Evolutionary conservation across 2,888 invertebrate species (phyloP).

Genomic region (Bellardia bayeri): DNA sequence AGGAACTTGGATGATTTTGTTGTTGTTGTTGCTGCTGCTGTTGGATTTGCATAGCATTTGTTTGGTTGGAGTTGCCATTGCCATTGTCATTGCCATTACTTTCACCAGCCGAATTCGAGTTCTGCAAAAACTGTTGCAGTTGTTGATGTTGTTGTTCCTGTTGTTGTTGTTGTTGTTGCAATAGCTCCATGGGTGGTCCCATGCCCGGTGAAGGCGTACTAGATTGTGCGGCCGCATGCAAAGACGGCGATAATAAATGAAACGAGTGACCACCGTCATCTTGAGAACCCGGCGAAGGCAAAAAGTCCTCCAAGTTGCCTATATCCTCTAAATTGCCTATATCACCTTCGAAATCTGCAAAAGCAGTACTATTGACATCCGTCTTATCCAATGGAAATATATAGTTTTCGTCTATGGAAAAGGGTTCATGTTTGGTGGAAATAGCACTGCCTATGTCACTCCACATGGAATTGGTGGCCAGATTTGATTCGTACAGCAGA

Average conservation of each 20-base stretch:
- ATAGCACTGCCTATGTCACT: constrained; percentile 83
- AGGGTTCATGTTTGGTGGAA: constrained; percentile 86
- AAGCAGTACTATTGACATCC: constrained; percentile 92
- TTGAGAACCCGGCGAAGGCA: constrained; percentile 76
- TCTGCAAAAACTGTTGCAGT: constrained; percentile 72
- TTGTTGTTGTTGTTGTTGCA: constrained; percentile 80
- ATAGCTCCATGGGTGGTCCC: constrained; percentile 80
- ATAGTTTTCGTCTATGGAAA: constrained; percentile 94
- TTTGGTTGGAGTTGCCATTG: constrained; percentile 63
- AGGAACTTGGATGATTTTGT: constrained; percentile 79
- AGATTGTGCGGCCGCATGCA: constrained; percentile 76
- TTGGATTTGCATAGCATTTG: constrained; percentile 63
- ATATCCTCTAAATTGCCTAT: constrained; percentile 87
- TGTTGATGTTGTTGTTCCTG: constrained; percentile 76
- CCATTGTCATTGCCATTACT: constrained; percentile 46
- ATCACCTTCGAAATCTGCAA: constrained; percentile 94
- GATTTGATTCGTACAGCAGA: constrained; percentile 78
- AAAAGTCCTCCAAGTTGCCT: constrained; percentile 91
- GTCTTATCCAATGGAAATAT: constrained; percentile 95
- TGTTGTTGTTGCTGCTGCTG: constrained; percentile 74
- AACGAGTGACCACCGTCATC: constrained; percentile 77
- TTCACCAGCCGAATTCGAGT: neutral
- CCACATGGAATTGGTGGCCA: constrained; percentile 84
- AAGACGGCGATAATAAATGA: constrained; percentile 79
- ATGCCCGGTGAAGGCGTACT: constrained; percentile 79